Conservation (phyloP, 2,888 invertebrate species). For the Synanthedon myopaeformis region DNA sequence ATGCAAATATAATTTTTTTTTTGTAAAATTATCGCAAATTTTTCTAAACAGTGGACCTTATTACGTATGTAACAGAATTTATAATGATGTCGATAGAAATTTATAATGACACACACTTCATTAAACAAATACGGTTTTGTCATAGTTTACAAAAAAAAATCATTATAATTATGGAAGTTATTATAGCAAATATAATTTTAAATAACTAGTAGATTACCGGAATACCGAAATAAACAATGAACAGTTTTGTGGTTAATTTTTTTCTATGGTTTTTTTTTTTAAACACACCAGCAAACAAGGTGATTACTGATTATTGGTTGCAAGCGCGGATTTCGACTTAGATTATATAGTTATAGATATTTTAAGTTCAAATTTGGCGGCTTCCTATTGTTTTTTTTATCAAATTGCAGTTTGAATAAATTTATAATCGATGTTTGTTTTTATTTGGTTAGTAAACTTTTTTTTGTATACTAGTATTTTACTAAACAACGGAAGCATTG, state of each 20-base stretch:
- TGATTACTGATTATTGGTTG: conserved; percentile 61
- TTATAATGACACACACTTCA: conserved; percentile 1
- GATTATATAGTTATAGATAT: conserved; percentile 48
- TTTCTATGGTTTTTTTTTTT: conserved; percentile 22
- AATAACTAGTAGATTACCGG: conserved; percentile 20
- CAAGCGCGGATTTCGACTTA: conserved; percentile 36
- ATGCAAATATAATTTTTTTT: no score
- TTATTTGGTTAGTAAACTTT: conserved; percentile 17
- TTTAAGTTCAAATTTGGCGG: conserved; percentile 45
- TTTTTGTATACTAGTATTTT: no score
- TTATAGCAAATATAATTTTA: conserved; percentile 33
- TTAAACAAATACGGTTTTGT: conserved; percentile 35
- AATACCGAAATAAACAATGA: no score
- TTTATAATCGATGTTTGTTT: conserved; percentile 36
- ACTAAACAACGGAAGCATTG: no score
- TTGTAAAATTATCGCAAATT: no score
- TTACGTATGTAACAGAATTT: no score
- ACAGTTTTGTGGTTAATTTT: conserved; percentile 5
- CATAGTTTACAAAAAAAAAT: conserved; percentile 26
- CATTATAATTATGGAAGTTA: conserved; percentile 18
- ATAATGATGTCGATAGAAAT: neutral
- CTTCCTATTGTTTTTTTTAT: conserved; percentile 24
- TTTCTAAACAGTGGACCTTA: no score
- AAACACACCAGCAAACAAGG: conserved; percentile 40
- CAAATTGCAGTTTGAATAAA: conserved; percentile 28